These are phyloP conservation scores for Brevipalpus yothersi DNA, from an alignment of 1,140 invertebrate species.

Conservation along the genomic window DNA sequence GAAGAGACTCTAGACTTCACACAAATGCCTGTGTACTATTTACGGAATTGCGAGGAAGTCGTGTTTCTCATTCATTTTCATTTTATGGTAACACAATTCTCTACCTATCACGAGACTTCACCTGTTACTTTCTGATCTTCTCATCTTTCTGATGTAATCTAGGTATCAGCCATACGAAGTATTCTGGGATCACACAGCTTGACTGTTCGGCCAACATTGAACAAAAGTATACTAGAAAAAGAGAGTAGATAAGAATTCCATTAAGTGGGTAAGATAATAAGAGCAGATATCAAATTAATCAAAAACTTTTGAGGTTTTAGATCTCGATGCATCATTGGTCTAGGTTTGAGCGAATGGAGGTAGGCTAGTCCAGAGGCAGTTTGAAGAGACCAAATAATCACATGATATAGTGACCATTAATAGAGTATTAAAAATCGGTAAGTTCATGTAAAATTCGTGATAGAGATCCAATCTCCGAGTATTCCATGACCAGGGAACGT, in stretches of 20 bases:
- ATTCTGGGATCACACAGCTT: conserved; percentile 89
- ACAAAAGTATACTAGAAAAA: conserved; percentile 39
- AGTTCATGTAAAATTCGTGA: conserved; percentile 50
- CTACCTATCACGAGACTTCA: no score
- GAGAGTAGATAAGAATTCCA: neutral
- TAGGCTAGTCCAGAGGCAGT: conserved; percentile 81
- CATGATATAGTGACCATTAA: conserved; percentile 63
- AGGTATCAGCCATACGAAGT: conserved; percentile 65
- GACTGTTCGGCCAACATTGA: conserved; percentile 55
- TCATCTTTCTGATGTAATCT: conserved; percentile 94
- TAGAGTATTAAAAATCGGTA: no score
- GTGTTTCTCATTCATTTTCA: no score
- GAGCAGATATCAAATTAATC: neutral
- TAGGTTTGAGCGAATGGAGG: conserved; percentile 79
- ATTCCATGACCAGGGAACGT: conserved; percentile 74
- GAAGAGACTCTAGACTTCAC: no score
- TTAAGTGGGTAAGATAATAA: neutral
- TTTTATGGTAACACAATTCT: no score
- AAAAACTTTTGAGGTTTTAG: conserved; percentile 64
- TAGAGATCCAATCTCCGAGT: conserved; percentile 82
- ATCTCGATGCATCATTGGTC: conserved; percentile 79
- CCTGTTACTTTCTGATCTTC: no score
- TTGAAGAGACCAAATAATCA: conserved; percentile 80
- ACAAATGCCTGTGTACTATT: no score
- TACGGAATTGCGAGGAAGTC: no score